Conservation (phyloP, 2,888 invertebrate species). For the Drosophila hawaiiensis region DNA sequence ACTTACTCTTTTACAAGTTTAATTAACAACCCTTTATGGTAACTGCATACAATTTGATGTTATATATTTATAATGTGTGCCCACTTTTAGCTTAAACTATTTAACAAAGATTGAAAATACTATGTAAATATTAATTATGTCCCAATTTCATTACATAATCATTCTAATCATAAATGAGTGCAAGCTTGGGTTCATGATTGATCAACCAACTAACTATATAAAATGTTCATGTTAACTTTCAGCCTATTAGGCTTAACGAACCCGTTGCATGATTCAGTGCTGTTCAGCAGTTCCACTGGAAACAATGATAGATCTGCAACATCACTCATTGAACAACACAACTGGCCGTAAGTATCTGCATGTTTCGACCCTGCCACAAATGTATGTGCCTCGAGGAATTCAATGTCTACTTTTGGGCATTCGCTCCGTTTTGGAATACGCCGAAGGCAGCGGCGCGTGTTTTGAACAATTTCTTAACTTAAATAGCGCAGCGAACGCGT, state of each 20-base stretch:
- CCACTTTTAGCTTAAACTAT: neutral
- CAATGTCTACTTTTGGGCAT: conserved; percentile 56
- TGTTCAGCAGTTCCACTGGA: neutral
- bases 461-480: conserved; percentile 67
- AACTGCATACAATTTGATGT: neutral
- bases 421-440: conserved; percentile 36
- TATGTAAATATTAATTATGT: neutral
- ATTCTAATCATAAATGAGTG: neutral
- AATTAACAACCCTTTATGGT: neutral
- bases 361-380: conserved; percentile 45
- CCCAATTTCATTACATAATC: neutral
- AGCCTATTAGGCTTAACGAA: conserved; percentile 11
- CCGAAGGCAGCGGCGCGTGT: conserved; percentile 57
- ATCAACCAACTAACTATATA: conserved; percentile 6
- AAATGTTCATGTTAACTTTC: conserved; percentile 7
- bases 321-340: conserved; percentile 30
- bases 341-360: conserved; percentile 3
- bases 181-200: neutral
- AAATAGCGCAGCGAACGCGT: conserved; percentile 64
- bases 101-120: neutral
- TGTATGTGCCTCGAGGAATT: conserved; percentile 28
- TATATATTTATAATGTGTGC: neutral
- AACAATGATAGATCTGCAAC: conserved; percentile 41
- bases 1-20: neutral
- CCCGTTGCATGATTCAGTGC: neutral